Conservation (phyloP, 2,113 vertebrate species). For the Pycnonotus jocosus region DNA sequence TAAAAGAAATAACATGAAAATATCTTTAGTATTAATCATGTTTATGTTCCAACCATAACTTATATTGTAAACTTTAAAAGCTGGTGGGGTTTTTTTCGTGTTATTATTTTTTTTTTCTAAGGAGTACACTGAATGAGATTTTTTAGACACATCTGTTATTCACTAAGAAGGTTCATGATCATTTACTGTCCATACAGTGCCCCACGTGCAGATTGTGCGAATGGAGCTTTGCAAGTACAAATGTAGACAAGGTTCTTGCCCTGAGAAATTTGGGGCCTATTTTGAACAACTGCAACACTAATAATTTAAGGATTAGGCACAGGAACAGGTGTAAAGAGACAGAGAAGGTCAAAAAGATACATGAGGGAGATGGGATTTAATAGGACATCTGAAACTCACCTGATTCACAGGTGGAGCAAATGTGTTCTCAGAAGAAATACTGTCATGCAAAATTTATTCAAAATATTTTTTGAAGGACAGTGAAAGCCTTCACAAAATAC, state of each 20-base stretch:
- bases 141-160: not conserved
- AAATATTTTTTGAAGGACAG: not conserved
- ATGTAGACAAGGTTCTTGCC: not conserved
- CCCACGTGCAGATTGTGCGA: not conserved
- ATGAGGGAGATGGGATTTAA: not conserved
- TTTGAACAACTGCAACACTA: not conserved
- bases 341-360: not conserved
- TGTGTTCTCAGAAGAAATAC: not conserved
- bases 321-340: not conserved
- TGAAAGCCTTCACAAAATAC: not conserved
- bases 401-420: not conserved
- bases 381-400: not conserved
- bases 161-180: not conserved
- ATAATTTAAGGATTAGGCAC: conserved; percentile 24
- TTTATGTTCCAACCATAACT: not conserved
- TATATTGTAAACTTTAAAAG: not conserved
- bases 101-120: not conserved
- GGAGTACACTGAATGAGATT: not conserved
- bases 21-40: not conserved
- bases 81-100: fast-evolving
- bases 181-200: not conserved
- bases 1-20: not conserved
- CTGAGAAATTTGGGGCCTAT: not conserved
- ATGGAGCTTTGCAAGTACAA: not conserved
- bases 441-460: not conserved